Evolutionary conservation across 2,113 vertebrate genomes (phyloP), one percentile per base, ranked within the genome.

Genomic region (Neoarius graeffei): DNA sequence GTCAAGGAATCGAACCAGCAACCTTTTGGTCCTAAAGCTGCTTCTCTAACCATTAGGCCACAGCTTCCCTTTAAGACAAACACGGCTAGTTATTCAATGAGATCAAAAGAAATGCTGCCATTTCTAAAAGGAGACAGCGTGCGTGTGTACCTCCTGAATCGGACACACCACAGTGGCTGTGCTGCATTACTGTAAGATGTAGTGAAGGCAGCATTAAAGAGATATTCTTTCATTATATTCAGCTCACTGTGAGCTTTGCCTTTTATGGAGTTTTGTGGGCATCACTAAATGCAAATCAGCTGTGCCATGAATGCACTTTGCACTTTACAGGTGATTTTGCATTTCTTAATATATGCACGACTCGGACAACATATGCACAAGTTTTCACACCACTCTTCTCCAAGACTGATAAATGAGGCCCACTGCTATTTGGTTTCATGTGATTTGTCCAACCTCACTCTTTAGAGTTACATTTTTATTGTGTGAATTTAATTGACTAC

Each of bases 381-480:
- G 20, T 30, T 54, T 8, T 19, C 7, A 5, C n/a, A 57, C 8
- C 15, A 56, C 54, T 56, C 7, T 42, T 48, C 5, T 62, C 14
- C 62, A 48, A 42, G 25, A 48, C 62, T 25, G 57, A 25, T 62
- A 48, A 82, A 62, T 82, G 57, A 82, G 30, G 80, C 80, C 20
- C 30, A 64, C 77, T 84, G 87, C 82, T 3, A 88, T 88, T 74
- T 56, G 59, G 71, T 25, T 42, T 86, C 85, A 85, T 69, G 73
- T 74, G 15, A 59, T 85, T 35, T 82, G 82, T 84, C 23, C 4
- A 2, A 64, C 3, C 20, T 76, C 23, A 85, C 7, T 62, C 82
- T 81, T 48, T 35, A 35, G 35, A 35, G 35, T 35, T 35, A 35
- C 35, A 35, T n/a, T 35, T 79, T 71, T 19, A 77, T 73, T n/a